Evolutionary conservation across 2,888 invertebrate species (phyloP), one percentile per base, ranked within the genome.

Genomic region (Pseudanteris insignis): DNA sequence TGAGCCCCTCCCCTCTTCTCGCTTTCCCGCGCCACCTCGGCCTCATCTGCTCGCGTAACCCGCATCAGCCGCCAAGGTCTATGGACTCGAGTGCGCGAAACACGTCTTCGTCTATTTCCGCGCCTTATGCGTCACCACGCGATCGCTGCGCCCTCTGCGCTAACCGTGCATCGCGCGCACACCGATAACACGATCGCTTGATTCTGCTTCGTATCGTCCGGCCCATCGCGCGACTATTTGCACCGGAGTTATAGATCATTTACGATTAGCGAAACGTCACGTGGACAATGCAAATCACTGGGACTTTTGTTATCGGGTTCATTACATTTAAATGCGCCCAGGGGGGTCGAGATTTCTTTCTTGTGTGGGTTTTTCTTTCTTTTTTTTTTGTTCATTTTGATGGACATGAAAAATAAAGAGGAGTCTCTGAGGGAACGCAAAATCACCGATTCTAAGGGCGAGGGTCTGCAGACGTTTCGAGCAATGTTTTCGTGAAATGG

Each of bases 41-140:
- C n/a, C 21, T 1, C 34, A 4, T 5, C 8, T 2, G 7, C 21
- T 18, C 30, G 2, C 25, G 15, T 26, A 15, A 9, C 34, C 30
- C 37, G 40, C 46, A 24, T 12, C 41, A 11, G 47, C 30, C 40
- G 51, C 59, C 53, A 51, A 51, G 59, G 59, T 59, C 58, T 50
- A 50, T 40, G 46, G 51, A 41, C 51, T 48, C 37, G 43, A 57
- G 41, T 47, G 55, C 44, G 29, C 47, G 30, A 47, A 47, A 41
- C 34, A 36, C 41, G 36, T 55, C 55, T 55, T 55, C 55, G 55
- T 55, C 36, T 47, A 41, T 55, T 55, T 55, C 55, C 36, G 55
- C 40, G 33, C 18, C 47, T 29, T 33, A 30, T 55, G 47, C 55
- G 55, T 55, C 55, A 55, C 28, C 2, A 10, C 29, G 21, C 10